Conservation (phyloP, 2,113 vertebrate species). For the Macquaria australasica region DNA sequence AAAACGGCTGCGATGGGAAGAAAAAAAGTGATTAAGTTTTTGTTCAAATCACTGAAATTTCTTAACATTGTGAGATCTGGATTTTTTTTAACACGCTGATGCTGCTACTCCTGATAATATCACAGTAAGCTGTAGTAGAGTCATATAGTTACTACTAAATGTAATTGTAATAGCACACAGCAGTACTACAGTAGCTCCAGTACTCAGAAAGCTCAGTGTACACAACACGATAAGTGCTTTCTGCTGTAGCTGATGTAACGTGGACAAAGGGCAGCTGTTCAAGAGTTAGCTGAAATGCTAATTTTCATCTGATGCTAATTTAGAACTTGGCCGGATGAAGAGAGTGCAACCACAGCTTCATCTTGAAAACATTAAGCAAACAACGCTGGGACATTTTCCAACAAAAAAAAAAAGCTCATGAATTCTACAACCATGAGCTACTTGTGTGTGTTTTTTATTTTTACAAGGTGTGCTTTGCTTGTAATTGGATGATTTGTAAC, state of each 20-base stretch:
- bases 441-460: background rate
- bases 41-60: background rate
- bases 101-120: background rate
- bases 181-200: background rate
- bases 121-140: background rate
- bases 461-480: background rate
- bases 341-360: background rate
- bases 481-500: background rate
- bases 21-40: background rate
- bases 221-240: background rate
- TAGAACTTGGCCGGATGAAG: background rate
- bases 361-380: constrained; percentile 43
- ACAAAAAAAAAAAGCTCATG: too few species aligned
- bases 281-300: background rate
- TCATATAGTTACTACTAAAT: too few species aligned
- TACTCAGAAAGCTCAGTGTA: background rate
- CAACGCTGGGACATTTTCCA: constrained; percentile 7
- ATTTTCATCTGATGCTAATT: constrained; percentile 40
- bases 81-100: too few species aligned
- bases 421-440: background rate
- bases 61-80: too few species aligned
- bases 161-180: background rate
- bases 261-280: background rate
- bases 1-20: background rate
- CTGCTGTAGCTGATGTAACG: background rate